Evolutionary conservation across 2,797 vertebrate species (phyloP).

Genomic region (Pseudomugil gertrudae): DNA sequence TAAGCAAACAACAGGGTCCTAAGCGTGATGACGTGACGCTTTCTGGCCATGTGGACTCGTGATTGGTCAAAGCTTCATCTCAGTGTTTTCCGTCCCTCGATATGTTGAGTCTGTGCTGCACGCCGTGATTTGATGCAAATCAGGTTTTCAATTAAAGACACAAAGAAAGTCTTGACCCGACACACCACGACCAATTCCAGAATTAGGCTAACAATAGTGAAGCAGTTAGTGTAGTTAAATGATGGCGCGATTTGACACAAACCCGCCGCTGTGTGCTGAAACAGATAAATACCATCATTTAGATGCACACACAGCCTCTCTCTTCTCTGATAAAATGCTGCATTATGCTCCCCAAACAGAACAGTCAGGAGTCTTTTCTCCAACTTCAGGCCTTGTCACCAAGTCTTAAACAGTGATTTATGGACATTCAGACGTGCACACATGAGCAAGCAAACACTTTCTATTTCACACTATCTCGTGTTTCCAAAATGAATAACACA

Average conservation of each 20-base stretch:
- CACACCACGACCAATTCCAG: constrained; percentile 31
- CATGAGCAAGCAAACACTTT: background rate
- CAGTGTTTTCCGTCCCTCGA: background rate
- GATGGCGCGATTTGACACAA: constrained; percentile 9
- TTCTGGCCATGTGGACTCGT: background rate
- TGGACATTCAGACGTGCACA: constrained; percentile 10
- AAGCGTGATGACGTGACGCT: constrained; percentile 11
- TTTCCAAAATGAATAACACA: background rate
- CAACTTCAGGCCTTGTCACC: constrained; percentile 29
- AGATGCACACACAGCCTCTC: constrained; percentile 41
- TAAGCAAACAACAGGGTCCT: constrained; percentile 7
- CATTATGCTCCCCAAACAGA: constrained; percentile 49
- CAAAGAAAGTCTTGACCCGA: constrained; percentile 33
- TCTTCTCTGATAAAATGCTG: constrained; percentile 44
- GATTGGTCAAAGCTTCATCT: background rate
- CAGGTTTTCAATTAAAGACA: constrained; percentile 22
- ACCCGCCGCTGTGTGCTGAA: constrained; percentile 30
- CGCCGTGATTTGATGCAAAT: constrained; percentile 19
- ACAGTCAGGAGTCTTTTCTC: constrained; percentile 32
- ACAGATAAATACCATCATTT: constrained; percentile 38
- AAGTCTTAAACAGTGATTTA: constrained; percentile 35
- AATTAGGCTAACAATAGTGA: constrained; percentile 20
- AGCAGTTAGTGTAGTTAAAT: constrained; percentile 11
- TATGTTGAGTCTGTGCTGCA: constrained; percentile 8
- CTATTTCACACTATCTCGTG: constrained; percentile 7